Percentiles rank a stretch among this genome's conserved stretches.
Conservation (phyloP, 1,140 invertebrate genomes). For the Zaprionus davidi region DNA sequence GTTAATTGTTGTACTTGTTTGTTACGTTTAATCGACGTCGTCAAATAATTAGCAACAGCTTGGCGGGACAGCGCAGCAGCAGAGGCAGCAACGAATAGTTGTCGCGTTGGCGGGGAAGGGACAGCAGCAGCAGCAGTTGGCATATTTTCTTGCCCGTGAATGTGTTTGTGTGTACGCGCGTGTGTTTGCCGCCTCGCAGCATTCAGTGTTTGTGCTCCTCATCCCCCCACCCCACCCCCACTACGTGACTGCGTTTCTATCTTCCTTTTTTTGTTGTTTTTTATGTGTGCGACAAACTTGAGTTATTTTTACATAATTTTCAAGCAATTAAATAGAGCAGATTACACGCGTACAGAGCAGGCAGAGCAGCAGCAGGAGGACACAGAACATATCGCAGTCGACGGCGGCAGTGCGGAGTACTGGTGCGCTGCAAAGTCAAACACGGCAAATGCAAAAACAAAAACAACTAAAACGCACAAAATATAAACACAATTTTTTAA, state of each 20-base stretch:
- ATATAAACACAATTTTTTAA: constrained; percentile 48
- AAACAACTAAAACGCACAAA: constrained; percentile 45
- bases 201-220: background rate
- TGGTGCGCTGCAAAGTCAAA: constrained; percentile 12
- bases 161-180: constrained; percentile 27
- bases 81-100: background rate
- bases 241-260: background rate
- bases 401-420: too few species aligned
- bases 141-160: constrained; percentile 59
- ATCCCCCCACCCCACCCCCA: background rate
- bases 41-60: constrained; percentile 39
- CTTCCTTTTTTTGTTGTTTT: constrained; percentile 14
- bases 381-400: too few species aligned
- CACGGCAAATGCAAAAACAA: constrained; percentile 36
- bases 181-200: constrained; percentile 27
- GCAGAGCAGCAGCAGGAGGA: too few species aligned
- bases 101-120: constrained; percentile 5
- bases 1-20: constrained; percentile 34
- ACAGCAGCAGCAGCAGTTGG: constrained; percentile 31
- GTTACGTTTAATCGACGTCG: constrained; percentile 23
- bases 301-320: constrained; percentile 1
- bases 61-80: background rate
- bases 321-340: background rate
- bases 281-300: background rate
- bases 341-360: background rate